Conservation (phyloP, 2,797 vertebrate genomes). For the Pelochelys cantorii region DNA sequence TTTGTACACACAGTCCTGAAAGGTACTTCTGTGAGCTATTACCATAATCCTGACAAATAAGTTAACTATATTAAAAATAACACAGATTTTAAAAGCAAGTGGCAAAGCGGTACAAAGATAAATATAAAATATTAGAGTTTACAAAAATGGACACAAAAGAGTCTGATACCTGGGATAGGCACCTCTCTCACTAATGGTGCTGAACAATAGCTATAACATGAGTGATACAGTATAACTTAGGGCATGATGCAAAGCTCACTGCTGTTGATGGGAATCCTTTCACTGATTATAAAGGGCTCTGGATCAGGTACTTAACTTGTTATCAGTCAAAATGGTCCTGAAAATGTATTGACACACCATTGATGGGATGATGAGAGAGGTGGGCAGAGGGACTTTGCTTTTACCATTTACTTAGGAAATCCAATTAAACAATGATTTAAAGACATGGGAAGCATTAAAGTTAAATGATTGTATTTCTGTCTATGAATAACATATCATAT, state of each 20-base stretch:
- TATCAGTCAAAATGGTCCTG: not conserved
- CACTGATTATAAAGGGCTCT: not conserved
- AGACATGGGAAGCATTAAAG: constrained; percentile 5
- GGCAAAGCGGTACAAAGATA: not conserved
- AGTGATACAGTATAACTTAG: constrained; percentile 1
- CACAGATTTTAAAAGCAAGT: not conserved
- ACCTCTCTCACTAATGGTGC: not conserved
- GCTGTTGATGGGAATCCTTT: not conserved
- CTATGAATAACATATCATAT: constrained; percentile 30
- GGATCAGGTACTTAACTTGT: not conserved
- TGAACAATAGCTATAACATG: not conserved
- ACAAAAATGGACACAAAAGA: not conserved
- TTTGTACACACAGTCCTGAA: not conserved
- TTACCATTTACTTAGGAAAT: constrained; percentile 57
- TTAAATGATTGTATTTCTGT: constrained; percentile 49
- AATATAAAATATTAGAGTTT: not conserved
- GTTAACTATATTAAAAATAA: not conserved
- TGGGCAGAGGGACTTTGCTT: not conserved
- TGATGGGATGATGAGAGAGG: constrained; percentile 23
- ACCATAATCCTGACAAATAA: not conserved
- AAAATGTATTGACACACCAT: not conserved
- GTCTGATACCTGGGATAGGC: not conserved
- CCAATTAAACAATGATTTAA: constrained; percentile 39
- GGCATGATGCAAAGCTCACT: not conserved
- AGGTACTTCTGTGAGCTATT: not conserved